Conservation (phyloP, 2,888 invertebrate genomes). For the Diachrysia chrysitis region DNA sequence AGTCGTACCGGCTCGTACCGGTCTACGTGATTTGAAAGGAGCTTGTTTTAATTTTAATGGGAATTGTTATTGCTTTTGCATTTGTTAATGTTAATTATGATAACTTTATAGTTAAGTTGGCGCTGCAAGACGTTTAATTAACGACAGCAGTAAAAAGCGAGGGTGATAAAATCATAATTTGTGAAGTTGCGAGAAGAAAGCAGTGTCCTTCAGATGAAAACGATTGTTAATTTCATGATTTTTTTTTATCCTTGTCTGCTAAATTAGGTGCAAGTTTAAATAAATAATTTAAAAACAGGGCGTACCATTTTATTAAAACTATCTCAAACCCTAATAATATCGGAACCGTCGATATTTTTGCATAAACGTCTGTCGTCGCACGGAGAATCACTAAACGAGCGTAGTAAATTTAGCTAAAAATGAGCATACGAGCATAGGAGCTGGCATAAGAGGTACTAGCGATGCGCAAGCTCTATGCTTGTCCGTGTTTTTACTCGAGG, state of each 20-base stretch:
- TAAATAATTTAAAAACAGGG: too few relatives aligned
- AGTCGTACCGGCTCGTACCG: conserved; percentile 37
- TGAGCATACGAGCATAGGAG: too few relatives aligned
- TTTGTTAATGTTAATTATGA: not conserved
- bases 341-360: too few relatives aligned
- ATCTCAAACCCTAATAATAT: too few relatives aligned
- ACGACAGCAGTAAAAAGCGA: not conserved
- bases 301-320: too few relatives aligned
- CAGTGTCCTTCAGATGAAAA: not conserved
- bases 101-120: not conserved
- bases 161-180: not conserved
- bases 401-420: too few relatives aligned
- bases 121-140: not conserved
- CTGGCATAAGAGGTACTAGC: too few relatives aligned
- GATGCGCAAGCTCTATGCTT: too few relatives aligned
- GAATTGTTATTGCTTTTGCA: conserved; percentile 8
- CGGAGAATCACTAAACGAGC: too few relatives aligned
- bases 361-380: too few relatives aligned
- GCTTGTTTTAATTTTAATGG: conserved; percentile 41
- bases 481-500: too few relatives aligned
- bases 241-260: not conserved
- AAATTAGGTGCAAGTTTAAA: not conserved
- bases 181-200: conserved; percentile 4
- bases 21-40: conserved; percentile 35
- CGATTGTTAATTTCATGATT: not conserved